A percentile compares a stretch with the other conserved stretches of the same genome.
These are phyloP conservation scores for Trichonephila inaurata DNA, from an alignment of 1,140 invertebrate genomes.

Conservation along the genomic window DNA sequence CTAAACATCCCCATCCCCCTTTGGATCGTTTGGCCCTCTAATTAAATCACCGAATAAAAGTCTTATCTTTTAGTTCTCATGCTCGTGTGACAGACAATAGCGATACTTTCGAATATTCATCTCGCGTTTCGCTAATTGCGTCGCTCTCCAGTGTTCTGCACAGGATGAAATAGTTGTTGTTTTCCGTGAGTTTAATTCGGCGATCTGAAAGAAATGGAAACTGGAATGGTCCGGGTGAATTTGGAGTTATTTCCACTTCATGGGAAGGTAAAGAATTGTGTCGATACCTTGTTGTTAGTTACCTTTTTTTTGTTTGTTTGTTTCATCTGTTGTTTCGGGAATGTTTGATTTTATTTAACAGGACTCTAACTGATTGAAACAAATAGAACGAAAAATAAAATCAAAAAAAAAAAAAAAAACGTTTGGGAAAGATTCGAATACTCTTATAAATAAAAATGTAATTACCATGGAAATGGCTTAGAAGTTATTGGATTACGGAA, in stretches of 20 bases:
- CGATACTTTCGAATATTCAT: slow-evolving; percentile 48
- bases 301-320: background rate
- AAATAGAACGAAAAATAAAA: too few relatives aligned
- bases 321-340: background rate
- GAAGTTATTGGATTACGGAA: too few relatives aligned
- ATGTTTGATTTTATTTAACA: background rate
- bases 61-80: slow-evolving; percentile 45
- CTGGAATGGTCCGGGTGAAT: background rate
- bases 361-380: background rate
- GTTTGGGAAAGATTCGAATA: too few relatives aligned
- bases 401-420: too few relatives aligned
- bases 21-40: slow-evolving; percentile 39
- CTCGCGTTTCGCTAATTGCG: slow-evolving; percentile 38
- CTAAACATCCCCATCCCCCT: background rate
- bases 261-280: background rate
- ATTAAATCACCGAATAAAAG: slow-evolving; percentile 62
- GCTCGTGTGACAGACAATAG: slow-evolving; percentile 30
- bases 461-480: too few relatives aligned
- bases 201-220: background rate
- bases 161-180: background rate
- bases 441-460: too few relatives aligned
- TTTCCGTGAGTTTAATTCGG: background rate
- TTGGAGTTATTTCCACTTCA: background rate
- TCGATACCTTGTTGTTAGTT: background rate
- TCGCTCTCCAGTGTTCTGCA: background rate